These are phyloP conservation scores for Tarsius wallacei DNA, from an alignment of 2,797 vertebrate genomes.

Conservation along the genomic window DNA sequence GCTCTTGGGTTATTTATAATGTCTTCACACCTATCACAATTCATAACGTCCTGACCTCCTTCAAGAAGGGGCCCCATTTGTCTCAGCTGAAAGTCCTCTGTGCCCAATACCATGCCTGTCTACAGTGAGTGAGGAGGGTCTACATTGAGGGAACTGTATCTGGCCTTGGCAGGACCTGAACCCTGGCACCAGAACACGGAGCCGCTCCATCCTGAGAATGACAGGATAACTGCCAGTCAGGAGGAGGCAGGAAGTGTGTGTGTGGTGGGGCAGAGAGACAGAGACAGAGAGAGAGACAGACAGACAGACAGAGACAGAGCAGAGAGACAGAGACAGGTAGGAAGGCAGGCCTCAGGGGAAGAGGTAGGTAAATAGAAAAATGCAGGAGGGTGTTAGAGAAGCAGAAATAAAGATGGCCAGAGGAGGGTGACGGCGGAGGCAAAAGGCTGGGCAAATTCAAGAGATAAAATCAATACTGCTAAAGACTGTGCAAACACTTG, in stretches of 20 bases:
- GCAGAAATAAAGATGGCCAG: neutral
- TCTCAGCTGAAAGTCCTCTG: neutral
- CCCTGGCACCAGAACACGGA: rapidly evolving
- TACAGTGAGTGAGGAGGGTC: rapidly evolving
- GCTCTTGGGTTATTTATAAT: neutral
- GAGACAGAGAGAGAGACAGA: neutral
- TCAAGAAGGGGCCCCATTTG: neutral
- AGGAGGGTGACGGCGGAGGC: neutral
- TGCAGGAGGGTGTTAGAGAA: neutral
- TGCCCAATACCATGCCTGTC: neutral
- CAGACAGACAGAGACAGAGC: too few species aligned
- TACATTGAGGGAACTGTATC: neutral
- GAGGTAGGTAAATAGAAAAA: neutral
- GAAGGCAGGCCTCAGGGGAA: neutral
- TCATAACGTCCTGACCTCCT: neutral
- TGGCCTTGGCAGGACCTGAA: neutral
- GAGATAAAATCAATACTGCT: neutral
- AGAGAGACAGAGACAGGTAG: neutral
- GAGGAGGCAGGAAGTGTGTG: neutral
- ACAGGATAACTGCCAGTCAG: neutral
- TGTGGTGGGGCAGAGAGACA: too few species aligned
- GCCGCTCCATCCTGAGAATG: neutral
- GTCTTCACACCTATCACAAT: rapidly evolving
- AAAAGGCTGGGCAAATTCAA: neutral
- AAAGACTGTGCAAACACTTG: neutral